A percentile compares a stretch with the other conserved stretches of the same genome.
Conservation (phyloP, 2,797 vertebrate species). For the Acrossocheilus wenchowensis region DNA sequence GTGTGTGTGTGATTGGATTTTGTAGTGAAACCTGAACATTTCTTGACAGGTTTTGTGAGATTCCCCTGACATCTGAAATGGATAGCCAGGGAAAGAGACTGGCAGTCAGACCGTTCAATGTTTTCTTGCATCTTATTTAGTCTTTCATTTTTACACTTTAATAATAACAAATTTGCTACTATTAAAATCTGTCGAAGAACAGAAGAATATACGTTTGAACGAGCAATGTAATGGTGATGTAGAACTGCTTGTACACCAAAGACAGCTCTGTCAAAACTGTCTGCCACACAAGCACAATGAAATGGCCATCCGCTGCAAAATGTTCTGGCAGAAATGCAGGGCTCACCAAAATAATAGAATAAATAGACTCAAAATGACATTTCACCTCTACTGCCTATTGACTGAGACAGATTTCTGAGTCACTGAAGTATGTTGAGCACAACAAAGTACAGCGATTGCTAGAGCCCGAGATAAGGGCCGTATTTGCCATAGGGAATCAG, state of each 20-base stretch:
- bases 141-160: neutral
- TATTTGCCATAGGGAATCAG: conserved; percentile 49
- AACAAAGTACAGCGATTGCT: conserved; percentile 7
- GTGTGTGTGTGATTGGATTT: neutral
- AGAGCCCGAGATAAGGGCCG: conserved; percentile 26
- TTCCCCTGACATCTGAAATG: neutral
- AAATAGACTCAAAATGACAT: conserved; percentile 49
- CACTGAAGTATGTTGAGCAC: conserved; percentile 30
- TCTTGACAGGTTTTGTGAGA: neutral
- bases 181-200: conserved; percentile 30
- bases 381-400: conserved; percentile 42
- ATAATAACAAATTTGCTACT: neutral
- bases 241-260: conserved; percentile 29
- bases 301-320: conserved; percentile 37
- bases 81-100: neutral
- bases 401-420: conserved; percentile 45
- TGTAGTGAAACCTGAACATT: neutral
- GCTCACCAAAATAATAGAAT: conserved; percentile 47
- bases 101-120: neutral
- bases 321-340: conserved; percentile 31
- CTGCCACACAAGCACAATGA: conserved; percentile 40
- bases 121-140: neutral
- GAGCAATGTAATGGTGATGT: conserved; percentile 2
- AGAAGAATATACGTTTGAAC: neutral
- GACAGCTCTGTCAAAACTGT: conserved; percentile 41